Conservation (phyloP, 1,140 invertebrate genomes). For the Magallana gigas region DNA sequence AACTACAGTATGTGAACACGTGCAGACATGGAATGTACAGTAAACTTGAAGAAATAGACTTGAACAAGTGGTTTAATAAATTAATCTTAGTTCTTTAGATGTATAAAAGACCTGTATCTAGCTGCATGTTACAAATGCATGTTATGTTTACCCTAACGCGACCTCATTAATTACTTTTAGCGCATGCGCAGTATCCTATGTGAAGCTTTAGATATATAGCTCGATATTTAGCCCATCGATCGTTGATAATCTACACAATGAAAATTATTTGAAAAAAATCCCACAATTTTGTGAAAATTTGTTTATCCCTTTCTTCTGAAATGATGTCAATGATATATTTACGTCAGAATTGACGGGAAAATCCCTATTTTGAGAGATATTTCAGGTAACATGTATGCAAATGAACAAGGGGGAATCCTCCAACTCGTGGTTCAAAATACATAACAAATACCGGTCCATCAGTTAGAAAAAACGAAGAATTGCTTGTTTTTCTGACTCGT, state of each 20-base stretch:
- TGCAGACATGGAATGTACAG: neutral
- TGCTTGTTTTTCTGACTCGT: too few relatives aligned
- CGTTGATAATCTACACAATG: slow-evolving; percentile 40
- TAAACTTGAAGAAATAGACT: neutral
- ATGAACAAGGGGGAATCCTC: slow-evolving; percentile 67
- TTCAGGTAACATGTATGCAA: slow-evolving; percentile 62
- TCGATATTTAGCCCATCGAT: slow-evolving; percentile 65
- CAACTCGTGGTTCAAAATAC: slow-evolving; percentile 48
- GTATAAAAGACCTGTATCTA: neutral
- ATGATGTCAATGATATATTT: slow-evolving; percentile 29
- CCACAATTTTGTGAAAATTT: neutral
- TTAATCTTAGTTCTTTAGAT: neutral
- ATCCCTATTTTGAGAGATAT: slow-evolving; percentile 24
- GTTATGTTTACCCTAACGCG: slow-evolving; percentile 32
- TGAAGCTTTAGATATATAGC: slow-evolving; percentile 62
- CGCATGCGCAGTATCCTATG: slow-evolving; percentile 61
- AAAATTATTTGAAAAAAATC: slow-evolving; percentile 53
- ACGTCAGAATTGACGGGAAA: slow-evolving; percentile 44
- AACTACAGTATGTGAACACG: slow-evolving; percentile 1
- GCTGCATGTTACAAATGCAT: slow-evolving; percentile 36
- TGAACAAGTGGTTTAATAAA: neutral
- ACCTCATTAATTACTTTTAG: slow-evolving; percentile 59
- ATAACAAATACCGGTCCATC: slow-evolving; percentile 13
- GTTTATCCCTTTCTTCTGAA: neutral
- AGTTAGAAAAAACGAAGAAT: too few relatives aligned